phyloP scores from a whole-genome alignment of 2,113 vertebrate genomes.

The Urocolius indicus region DNA sequence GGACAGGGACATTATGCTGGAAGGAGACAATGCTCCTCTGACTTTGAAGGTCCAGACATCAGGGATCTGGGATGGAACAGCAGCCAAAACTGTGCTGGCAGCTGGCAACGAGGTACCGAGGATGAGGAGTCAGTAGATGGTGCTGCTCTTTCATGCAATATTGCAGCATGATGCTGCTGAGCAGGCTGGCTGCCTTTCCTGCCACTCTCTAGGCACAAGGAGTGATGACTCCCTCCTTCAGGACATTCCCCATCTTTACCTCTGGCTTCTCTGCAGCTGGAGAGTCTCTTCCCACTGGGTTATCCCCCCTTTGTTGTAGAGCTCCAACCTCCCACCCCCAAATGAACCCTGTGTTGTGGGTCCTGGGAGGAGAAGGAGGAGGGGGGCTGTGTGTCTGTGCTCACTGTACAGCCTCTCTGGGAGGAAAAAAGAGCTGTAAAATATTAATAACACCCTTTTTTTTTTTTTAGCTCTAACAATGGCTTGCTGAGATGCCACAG shows the following conservation, averaged over 20 bases:
- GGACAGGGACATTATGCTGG: rapidly evolving
- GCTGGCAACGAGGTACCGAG: neutral
- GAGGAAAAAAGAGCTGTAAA: neutral
- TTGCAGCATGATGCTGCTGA: rapidly evolving
- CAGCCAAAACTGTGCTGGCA: rapidly evolving
- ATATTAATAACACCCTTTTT: neutral
- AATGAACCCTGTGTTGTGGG: rapidly evolving
- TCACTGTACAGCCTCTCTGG: rapidly evolving
- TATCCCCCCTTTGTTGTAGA: no score
- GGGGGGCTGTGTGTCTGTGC: no score
- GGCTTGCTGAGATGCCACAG: neutral
- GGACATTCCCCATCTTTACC: neutral
- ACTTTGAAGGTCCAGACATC: neutral
- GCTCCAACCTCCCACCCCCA: neutral
- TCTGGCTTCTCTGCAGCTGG: neutral
- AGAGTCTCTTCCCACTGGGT: neutral
- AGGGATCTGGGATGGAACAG: neutral
- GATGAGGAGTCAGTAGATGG: slow-evolving; percentile 19
- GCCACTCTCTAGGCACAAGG: rapidly evolving
- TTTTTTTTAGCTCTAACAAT: neutral
- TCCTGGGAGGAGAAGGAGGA: neutral
- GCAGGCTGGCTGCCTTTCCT: neutral
- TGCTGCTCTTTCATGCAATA: neutral
- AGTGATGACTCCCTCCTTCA: rapidly evolving
- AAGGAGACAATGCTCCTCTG: neutral